phyloP scores from a whole-genome alignment of 2,888 invertebrate species.

The Mamestra brassicae region DNA sequence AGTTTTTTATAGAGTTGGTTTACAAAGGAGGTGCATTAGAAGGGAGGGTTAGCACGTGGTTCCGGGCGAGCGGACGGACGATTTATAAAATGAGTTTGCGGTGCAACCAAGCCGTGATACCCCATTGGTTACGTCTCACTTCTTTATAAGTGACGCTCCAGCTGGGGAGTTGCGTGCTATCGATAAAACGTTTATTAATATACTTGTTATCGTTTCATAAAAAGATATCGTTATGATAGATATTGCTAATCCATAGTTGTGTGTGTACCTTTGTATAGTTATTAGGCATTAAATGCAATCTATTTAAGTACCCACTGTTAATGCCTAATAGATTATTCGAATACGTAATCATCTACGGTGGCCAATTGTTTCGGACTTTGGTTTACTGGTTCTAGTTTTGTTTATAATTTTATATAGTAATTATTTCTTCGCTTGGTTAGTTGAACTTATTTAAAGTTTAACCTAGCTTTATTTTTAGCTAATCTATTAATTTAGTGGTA shows the following conservation, averaged over 20 bases:
- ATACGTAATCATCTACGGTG: background rate
- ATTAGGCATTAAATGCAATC: background rate
- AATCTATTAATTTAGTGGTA: too few relatives aligned
- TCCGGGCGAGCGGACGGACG: slow-evolving; percentile 87
- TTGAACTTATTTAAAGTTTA: too few relatives aligned
- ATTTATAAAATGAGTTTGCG: slow-evolving; percentile 91
- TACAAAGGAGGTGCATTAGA: slow-evolving; percentile 78
- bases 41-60: slow-evolving; percentile 88
- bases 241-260: slow-evolving; percentile 3
- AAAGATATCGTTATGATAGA: slow-evolving; percentile 12
- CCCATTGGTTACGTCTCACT: slow-evolving; percentile 91
- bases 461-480: too few relatives aligned
- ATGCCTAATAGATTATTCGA: background rate
- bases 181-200: slow-evolving; percentile 52
- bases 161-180: slow-evolving; percentile 44
- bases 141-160: slow-evolving; percentile 80
- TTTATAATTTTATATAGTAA: too few relatives aligned
- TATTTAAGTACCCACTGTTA: background rate
- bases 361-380: background rate
- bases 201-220: slow-evolving; percentile 14
- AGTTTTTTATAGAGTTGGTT: slow-evolving; percentile 68
- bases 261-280: slow-evolving; percentile 1
- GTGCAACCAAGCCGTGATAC: slow-evolving; percentile 90
- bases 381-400: background rate
- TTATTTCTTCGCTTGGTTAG: too few relatives aligned